Conservation (phyloP, 2,797 vertebrate species). For the Poecilia picta region DNA sequence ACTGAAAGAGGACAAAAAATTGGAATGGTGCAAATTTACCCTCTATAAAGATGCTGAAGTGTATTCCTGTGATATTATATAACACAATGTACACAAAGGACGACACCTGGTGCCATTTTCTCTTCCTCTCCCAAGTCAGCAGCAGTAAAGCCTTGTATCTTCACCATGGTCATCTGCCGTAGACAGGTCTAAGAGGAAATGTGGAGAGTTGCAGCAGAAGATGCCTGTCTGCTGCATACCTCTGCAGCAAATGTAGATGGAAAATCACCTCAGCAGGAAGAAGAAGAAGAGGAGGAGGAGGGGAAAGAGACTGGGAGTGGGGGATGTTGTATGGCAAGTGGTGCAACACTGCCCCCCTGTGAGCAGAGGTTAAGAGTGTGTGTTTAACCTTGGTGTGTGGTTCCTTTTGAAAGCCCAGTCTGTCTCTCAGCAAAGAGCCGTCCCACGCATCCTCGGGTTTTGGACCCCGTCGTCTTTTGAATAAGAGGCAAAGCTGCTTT, state of each 20-base stretch:
- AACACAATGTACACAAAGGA: background rate
- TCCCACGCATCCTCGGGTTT: too few relatives aligned
- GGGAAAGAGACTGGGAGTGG: constrained; percentile 12
- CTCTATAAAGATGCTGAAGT: background rate
- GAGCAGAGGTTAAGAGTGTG: constrained; percentile 27
- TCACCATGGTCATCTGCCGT: constrained; percentile 10
- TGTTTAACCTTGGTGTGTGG: background rate
- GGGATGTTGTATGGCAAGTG: constrained; percentile 39
- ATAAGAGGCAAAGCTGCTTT: constrained; percentile 46
- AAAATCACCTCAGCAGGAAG: constrained; percentile 32
- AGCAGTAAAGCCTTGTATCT: background rate
- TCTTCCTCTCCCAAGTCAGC: background rate
- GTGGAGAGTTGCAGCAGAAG: constrained; percentile 28
- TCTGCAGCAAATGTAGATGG: constrained; percentile 50
- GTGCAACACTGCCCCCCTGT: constrained; percentile 83
- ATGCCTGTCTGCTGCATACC: constrained; percentile 30
- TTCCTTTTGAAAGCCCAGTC: constrained; percentile 14
- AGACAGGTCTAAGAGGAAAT: constrained; percentile 18
- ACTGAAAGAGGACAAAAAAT: too few relatives aligned
- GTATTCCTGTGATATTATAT: background rate
- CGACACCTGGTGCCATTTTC: background rate
- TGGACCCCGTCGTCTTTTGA: constrained; percentile 44
- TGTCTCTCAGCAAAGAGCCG: constrained; percentile 35
- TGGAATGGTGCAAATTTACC: background rate
- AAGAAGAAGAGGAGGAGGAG: background rate